A percentile compares a stretch with the other conserved stretches of the same genome.
Evolutionary conservation across 2,113 vertebrate genomes (phyloP).

Genomic region (Gorilla gorilla): DNA sequence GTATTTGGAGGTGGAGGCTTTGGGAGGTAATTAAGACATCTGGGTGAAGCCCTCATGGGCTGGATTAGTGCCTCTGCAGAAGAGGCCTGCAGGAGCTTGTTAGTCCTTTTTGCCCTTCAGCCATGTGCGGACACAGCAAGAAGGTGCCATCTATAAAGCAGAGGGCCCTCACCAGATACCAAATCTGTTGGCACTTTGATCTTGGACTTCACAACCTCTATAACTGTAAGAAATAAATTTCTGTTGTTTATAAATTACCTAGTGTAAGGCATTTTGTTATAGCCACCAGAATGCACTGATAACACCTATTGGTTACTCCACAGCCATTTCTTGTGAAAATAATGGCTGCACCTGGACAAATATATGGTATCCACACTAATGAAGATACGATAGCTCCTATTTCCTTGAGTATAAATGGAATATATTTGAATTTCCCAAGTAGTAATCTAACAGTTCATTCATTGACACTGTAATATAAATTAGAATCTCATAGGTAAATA

Average conservation of each 20-base stretch:
- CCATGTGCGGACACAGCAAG: neutral
- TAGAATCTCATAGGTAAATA: constrained; percentile 43
- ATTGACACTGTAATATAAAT: constrained; percentile 4
- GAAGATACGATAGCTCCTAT: neutral
- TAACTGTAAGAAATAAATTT: neutral
- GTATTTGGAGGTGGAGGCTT: neutral
- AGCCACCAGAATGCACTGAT: neutral
- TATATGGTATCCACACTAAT: neutral
- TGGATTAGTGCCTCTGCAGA: neutral
- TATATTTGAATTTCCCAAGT: neutral
- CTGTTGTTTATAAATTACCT: neutral
- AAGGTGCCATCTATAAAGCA: neutral
- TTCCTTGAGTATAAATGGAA: neutral
- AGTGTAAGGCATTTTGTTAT: neutral
- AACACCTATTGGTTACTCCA: neutral
- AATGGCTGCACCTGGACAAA: neutral
- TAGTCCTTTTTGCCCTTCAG: neutral
- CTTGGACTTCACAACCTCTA: neutral
- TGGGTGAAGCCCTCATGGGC: neutral
- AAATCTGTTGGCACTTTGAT: neutral
- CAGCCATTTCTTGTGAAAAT: neutral
- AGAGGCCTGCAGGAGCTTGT: neutral
- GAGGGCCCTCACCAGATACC: neutral
- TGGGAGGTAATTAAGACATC: neutral
- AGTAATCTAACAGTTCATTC: neutral